Evolutionary conservation across 1,140 invertebrate species (phyloP), one percentile per base, ranked within the genome.

Genomic region (Brachionus sp.): DNA sequence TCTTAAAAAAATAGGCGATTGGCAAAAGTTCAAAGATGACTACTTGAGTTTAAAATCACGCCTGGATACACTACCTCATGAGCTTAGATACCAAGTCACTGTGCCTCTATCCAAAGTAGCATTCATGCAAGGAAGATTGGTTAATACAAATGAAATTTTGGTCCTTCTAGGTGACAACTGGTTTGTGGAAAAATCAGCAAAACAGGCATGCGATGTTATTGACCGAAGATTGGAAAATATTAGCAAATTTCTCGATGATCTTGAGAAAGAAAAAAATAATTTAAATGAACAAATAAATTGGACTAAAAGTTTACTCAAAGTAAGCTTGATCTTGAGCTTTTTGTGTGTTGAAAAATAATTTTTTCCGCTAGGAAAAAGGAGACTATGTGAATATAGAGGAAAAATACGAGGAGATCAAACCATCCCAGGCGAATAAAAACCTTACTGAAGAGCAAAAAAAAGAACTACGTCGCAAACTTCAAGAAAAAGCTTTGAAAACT

Each of bases 61-160:
- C 73, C 80, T 90, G 13, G 84, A 84, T 57, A 89, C 88, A 12
- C 84, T 90, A 12, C 87, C 90, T 13, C 87, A 90, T 80, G 86
- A 87, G 84, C 44, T 88, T 0, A 86, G 86, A 57, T 87, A 90
- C 86, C 87, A 90, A 84, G 85, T 89, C 35, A 90, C 89, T 88
- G 89, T 93, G 2, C 93, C 92, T 7, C 88, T 93, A 85, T 92
- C 92, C 10, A 89, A 90, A 39, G 86, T 90, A 75, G 93, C 92
- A 1, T 91, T 93, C 68, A 92, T 93, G 89, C 91, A 90, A 85
- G 93, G 93, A 29, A 90, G 91, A 85, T 86, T 93, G 35, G 90
- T 91, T 19, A 92, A 93, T 84, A 93, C 93, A 1, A 93, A 93
- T 88, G 92, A 93, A 88, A 90, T 93, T 19, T 86, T 92, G 50